A percentile compares a stretch with the other conserved stretches of the same genome.
Conservation (phyloP, 2,888 invertebrate genomes). For the Patella depressa region DNA sequence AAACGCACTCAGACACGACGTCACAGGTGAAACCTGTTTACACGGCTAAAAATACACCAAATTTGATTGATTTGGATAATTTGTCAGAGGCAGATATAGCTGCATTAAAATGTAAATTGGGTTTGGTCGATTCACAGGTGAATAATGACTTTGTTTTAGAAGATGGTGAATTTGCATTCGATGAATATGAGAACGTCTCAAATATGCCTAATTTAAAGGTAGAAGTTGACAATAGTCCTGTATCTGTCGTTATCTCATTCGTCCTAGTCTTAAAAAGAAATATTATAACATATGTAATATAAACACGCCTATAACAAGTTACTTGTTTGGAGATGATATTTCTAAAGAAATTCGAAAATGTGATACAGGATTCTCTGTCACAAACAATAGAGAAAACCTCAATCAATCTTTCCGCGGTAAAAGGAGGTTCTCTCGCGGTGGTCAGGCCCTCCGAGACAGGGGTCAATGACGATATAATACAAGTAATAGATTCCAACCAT, state of each 20-base stretch:
- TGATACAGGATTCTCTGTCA: neutral
- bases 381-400: too few species aligned
- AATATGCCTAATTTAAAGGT: neutral
- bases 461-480: neutral
- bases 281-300: neutral
- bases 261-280: slow-evolving; percentile 1
- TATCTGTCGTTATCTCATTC: neutral
- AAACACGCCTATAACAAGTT: neutral
- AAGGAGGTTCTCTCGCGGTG: too few species aligned
- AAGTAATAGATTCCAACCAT: neutral
- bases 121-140: neutral
- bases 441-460: too few species aligned
- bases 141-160: neutral
- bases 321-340: neutral
- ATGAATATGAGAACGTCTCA: neutral
- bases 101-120: neutral
- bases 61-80: slow-evolving; percentile 3
- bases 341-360: neutral
- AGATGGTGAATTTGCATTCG: neutral
- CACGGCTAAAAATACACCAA: neutral
- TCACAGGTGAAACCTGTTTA: too few species aligned
- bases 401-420: too few species aligned
- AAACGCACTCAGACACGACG: too few species aligned
- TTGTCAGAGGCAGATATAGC: neutral
- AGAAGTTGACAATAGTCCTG: neutral